Evolutionary conservation across 2,113 vertebrate genomes (phyloP).

Genomic region (Amia ocellicauda): DNA sequence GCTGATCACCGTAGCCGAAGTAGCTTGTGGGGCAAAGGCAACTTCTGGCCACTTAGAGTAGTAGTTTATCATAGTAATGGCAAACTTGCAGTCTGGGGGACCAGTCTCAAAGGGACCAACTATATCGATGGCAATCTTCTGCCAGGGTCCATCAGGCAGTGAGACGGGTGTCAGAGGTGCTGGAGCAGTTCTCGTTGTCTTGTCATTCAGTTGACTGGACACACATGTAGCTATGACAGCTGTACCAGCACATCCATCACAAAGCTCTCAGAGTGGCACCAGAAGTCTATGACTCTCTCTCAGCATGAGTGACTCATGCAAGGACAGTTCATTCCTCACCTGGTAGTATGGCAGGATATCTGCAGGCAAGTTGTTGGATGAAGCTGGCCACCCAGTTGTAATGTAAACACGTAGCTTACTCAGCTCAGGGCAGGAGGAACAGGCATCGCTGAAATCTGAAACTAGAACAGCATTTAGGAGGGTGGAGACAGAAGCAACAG

Average conservation of each 20-base stretch:
- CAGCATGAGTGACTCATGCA: neutral
- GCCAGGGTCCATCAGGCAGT: constrained; percentile 17
- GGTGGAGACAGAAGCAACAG: neutral
- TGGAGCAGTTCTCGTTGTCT: neutral
- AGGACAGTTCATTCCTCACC: neutral
- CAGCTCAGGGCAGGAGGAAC: neutral
- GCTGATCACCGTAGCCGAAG: neutral
- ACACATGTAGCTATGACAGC: neutral
- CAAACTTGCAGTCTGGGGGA: constrained; percentile 12
- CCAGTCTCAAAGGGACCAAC: constrained; percentile 13
- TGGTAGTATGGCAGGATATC: neutral
- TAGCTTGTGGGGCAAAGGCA: neutral
- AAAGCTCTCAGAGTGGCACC: constrained; percentile 58
- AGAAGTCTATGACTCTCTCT: constrained; percentile 19
- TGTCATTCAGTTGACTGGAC: neutral
- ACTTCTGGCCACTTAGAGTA: constrained; percentile 21
- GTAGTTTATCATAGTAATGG: constrained; percentile 12
- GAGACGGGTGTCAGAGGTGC: constrained; percentile 17
- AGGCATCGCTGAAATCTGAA: neutral
- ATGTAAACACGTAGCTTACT: neutral
- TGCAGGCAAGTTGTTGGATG: neutral
- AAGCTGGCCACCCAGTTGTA: neutral
- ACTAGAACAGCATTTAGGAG: neutral
- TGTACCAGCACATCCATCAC: neutral
- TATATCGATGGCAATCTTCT: constrained; percentile 16